phyloP scores from a whole-genome alignment of 2,113 vertebrate genomes.

The Ascaphus truei region DNA sequence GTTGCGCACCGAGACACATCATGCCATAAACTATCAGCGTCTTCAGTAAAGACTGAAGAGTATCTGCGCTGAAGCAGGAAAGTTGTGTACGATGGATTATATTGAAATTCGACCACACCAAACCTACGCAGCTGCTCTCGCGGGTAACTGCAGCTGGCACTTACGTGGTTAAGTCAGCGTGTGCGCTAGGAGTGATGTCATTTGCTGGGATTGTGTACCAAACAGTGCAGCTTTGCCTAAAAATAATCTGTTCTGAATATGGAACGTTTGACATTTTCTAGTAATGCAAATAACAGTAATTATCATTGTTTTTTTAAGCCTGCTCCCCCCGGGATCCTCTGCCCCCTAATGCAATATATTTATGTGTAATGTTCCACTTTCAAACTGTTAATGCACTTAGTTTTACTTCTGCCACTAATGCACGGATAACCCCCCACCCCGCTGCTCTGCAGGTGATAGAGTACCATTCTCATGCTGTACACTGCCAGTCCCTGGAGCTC shows the following conservation, averaged over 20 bases:
- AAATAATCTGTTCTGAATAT: conserved; percentile 23
- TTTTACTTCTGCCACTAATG: conserved; percentile 2
- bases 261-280: too few relatives aligned
- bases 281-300: conserved; percentile 26
- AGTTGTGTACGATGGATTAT: not conserved
- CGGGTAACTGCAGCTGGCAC: not conserved
- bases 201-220: not conserved
- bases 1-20: not conserved
- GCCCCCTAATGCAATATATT: conserved; percentile 2
- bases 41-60: not conserved
- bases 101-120: not conserved
- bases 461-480: too few relatives aligned
- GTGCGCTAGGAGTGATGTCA: conserved; percentile 14
- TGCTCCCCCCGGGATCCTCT: not conserved
- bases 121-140: not conserved
- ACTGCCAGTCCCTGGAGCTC: too few relatives aligned
- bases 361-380: not conserved
- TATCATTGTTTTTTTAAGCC: conserved; percentile 8
- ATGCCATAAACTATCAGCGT: not conserved
- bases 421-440: not conserved
- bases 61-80: not conserved
- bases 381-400: not conserved
- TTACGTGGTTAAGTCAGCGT: conserved; percentile 1
- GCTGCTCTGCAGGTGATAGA: too few relatives aligned
- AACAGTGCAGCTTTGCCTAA: not conserved